phyloP scores from a whole-genome alignment of 2,888 invertebrate genomes.

The Hemistola chrysoprasaria region DNA sequence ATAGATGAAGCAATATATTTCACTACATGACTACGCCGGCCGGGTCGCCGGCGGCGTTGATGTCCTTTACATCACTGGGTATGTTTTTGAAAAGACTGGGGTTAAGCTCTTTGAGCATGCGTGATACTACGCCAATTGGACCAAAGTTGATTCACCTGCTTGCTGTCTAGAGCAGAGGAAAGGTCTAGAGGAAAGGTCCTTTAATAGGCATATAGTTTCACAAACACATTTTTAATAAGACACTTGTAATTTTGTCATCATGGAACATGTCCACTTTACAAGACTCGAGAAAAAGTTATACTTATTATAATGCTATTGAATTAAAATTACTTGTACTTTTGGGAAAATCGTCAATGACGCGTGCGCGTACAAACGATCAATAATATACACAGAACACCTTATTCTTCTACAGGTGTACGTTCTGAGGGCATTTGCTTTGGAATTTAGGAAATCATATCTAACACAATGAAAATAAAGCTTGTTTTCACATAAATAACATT shows the following conservation, averaged over 20 bases:
- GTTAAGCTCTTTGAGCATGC: slow-evolving; percentile 56
- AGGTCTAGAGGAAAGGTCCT: no score
- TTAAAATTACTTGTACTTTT: not conserved
- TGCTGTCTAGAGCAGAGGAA: slow-evolving; percentile 32
- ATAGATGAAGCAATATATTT: slow-evolving; percentile 39
- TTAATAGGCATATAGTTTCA: no score
- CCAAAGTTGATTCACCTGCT: slow-evolving; percentile 49
- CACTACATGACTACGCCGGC: slow-evolving; percentile 55
- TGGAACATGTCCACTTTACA: no score
- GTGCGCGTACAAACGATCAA: slow-evolving; percentile 71
- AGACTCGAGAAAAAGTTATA: slow-evolving; percentile 1
- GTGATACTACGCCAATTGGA: slow-evolving; percentile 64
- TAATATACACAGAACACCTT: slow-evolving; percentile 37
- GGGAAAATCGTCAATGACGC: slow-evolving; percentile 43
- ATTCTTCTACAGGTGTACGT: slow-evolving; percentile 37
- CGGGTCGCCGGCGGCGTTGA: slow-evolving; percentile 61
- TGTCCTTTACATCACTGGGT: slow-evolving; percentile 65
- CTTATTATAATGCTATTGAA: not conserved
- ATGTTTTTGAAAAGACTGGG: slow-evolving; percentile 43
- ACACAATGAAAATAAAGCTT: slow-evolving; percentile 7
- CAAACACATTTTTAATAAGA: no score
- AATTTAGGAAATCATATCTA: slow-evolving; percentile 19
- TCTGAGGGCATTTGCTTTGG: slow-evolving; percentile 1
- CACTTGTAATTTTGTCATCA: no score
- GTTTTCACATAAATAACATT: slow-evolving; percentile 10